Conservation (phyloP, 2,888 invertebrate species). For the Hirudinaria manillensis region DNA sequence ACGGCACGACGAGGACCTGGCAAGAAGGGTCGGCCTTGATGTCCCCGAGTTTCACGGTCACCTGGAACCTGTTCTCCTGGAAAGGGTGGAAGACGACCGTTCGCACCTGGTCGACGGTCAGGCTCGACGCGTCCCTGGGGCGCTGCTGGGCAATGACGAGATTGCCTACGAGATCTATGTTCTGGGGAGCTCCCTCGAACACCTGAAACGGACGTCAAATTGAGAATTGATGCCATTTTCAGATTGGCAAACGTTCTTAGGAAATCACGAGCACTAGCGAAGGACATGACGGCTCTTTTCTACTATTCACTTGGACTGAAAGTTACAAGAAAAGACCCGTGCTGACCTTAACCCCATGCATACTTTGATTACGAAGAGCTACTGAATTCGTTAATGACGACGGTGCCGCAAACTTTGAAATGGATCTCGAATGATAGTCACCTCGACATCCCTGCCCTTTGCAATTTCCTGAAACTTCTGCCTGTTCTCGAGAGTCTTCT, state of each 20-base stretch:
- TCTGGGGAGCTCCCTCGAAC: slow-evolving; percentile 25
- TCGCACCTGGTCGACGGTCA: slow-evolving; percentile 62
- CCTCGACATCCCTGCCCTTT: slow-evolving; percentile 94
- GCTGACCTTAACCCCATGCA: background rate
- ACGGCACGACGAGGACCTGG: slow-evolving; percentile 83
- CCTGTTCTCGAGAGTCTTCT: slow-evolving; percentile 82
- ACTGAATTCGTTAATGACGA: too few relatives aligned
- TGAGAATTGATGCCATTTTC: too few relatives aligned
- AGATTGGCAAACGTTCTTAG: too few relatives aligned
- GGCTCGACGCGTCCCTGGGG: background rate
- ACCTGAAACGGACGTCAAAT: slow-evolving; percentile 17
- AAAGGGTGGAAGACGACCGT: slow-evolving; percentile 90
- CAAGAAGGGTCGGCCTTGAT: slow-evolving; percentile 73
- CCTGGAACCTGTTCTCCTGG: slow-evolving; percentile 91
- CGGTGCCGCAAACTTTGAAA: too few relatives aligned
- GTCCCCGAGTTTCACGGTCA: slow-evolving; percentile 87
- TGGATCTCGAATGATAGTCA: slow-evolving; percentile 48
- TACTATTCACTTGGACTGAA: too few relatives aligned
- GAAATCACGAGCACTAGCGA: too few relatives aligned
- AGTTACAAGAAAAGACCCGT: background rate
- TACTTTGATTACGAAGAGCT: too few relatives aligned
- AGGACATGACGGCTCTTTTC: too few relatives aligned
- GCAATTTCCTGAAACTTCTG: slow-evolving; percentile 87
- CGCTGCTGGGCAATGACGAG: background rate
- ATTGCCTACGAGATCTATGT: slow-evolving; percentile 22